Conservation (phyloP, 2,888 invertebrate genomes). For the Andrena chrysosceles region DNA sequence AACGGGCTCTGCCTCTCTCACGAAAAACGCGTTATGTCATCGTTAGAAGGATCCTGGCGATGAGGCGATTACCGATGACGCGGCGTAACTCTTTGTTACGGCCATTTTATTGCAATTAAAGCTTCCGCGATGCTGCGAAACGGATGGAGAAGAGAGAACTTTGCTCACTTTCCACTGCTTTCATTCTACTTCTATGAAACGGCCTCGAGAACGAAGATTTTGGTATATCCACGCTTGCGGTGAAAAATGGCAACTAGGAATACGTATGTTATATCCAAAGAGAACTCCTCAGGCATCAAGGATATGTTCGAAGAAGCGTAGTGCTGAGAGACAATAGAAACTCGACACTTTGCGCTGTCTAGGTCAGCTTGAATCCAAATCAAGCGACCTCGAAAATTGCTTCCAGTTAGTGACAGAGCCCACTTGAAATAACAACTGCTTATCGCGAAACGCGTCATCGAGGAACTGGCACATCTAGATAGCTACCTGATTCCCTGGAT, state of each 20-base stretch:
- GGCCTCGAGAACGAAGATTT: constrained; percentile 21
- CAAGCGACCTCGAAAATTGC: constrained; percentile 4
- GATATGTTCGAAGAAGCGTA: too few species aligned
- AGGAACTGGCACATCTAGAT: constrained; percentile 30
- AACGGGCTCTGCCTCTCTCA: constrained; percentile 3
- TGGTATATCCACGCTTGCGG: constrained; percentile 4
- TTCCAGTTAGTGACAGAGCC: too few species aligned
- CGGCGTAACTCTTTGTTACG: neutral
- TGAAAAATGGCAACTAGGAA: constrained; percentile 33
- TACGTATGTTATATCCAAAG: neutral
- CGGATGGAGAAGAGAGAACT: constrained; percentile 3
- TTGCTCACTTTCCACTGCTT: constrained; percentile 13
- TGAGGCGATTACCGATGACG: constrained; percentile 2
- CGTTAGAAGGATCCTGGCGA: neutral
- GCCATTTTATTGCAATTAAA: neutral
- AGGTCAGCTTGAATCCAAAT: neutral
- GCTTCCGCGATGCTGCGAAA: neutral
- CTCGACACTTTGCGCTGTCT: neutral
- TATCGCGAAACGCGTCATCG: constrained; percentile 22
- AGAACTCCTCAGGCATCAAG: too few species aligned
- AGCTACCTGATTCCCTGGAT: constrained; percentile 2
- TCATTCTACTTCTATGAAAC: constrained; percentile 10
- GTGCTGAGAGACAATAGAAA: too few species aligned
- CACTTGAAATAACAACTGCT: constrained; percentile 18
- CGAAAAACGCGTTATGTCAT: constrained; percentile 27